Percentiles rank a stretch among this genome's conserved stretches.
These are phyloP conservation scores for Caenorhabditis doughertyi DNA, from an alignment of 2,888 invertebrate genomes.

Conservation along the genomic window DNA sequence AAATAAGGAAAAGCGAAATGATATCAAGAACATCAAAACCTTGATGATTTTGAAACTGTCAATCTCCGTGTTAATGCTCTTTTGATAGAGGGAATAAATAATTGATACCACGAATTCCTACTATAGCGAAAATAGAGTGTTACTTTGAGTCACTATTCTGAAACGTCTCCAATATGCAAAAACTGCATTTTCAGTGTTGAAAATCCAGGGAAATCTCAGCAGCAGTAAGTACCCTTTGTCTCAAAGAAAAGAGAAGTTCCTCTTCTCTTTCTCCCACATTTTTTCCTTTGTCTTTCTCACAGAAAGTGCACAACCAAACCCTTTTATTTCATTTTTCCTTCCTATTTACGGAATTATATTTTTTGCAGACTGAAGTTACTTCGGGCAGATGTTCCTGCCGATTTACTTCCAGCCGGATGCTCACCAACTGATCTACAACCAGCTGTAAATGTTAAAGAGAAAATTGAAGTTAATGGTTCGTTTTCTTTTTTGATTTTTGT, in stretches of 20 bases:
- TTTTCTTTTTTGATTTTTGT: not conserved
- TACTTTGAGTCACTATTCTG: not conserved
- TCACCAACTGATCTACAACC: conserved; percentile 70
- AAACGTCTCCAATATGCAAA: not conserved
- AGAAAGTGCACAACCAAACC: conserved; percentile 33
- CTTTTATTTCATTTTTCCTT: conserved; percentile 18
- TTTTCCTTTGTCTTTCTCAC: conserved; percentile 14
- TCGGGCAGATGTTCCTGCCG: conserved; percentile 77
- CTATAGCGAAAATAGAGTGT: not conserved
- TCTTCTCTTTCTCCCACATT: conserved; percentile 14
- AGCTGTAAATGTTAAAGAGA: conserved; percentile 83
- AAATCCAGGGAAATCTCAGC: conserved; percentile 16
- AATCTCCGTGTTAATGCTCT: no score
- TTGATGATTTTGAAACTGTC: no score
- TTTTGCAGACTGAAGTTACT: conserved; percentile 78
- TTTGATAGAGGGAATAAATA: no score
- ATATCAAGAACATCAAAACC: no score
- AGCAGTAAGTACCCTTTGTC: conserved; percentile 60
- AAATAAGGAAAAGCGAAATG: no score
- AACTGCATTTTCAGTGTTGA: conserved; percentile 32
- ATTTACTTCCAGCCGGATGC: conserved; percentile 72
- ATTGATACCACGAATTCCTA: no score
- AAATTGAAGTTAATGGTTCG: conserved; percentile 81
- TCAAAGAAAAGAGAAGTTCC: not conserved
- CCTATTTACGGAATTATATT: not conserved